Evolutionary conservation across 1,140 invertebrate genomes (phyloP), one percentile per base, ranked within the genome.

Genomic region (Drosophila dunni): DNA sequence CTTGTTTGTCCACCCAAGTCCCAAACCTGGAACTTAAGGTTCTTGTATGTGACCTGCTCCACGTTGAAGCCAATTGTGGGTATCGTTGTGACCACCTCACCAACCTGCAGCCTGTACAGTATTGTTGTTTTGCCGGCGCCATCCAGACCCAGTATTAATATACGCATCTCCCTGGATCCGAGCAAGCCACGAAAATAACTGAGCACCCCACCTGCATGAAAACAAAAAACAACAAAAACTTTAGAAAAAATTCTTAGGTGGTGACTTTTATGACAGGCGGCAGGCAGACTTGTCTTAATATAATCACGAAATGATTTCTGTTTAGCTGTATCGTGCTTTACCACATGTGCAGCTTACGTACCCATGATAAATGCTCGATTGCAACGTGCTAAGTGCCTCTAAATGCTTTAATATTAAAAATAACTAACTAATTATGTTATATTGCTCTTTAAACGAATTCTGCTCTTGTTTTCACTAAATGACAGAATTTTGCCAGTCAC

Each of bases 61-160:
- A 99, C 98, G 94, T 99, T 99, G 93, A 98, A 98, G n/a, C 98
- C 98, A 92, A 99, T 99, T 8, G 98, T 99, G 65, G 98, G 98
- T 79, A 92, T 92, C 67, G 99, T 99, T n/a, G 98, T 99, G 1
- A 99, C 98, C 51, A 99, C 98, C 94, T 99, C 98, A 17, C 99
- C 99, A 69, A 99, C 99, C 95, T 99, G 98, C 84, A 99, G 94
- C 93, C 97, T 96, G 93, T 99, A 99, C 45, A 99, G 94, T 93
- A 99, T 99, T 57, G 99, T 99, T 7, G 99, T 99, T 95, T 99
- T 99, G 74, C 98, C 98, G 92, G 98, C 97, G 62, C 98, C 98
- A 93, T 99, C 99, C 63, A 99, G 94, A 9, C 99, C 99, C 40
- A 99, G 94, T 91, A 99, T 99, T 70, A 99, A 93, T 92, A 99